Conservation (phyloP, 2,888 invertebrate species). For the Ichneumoninae sp. region DNA sequence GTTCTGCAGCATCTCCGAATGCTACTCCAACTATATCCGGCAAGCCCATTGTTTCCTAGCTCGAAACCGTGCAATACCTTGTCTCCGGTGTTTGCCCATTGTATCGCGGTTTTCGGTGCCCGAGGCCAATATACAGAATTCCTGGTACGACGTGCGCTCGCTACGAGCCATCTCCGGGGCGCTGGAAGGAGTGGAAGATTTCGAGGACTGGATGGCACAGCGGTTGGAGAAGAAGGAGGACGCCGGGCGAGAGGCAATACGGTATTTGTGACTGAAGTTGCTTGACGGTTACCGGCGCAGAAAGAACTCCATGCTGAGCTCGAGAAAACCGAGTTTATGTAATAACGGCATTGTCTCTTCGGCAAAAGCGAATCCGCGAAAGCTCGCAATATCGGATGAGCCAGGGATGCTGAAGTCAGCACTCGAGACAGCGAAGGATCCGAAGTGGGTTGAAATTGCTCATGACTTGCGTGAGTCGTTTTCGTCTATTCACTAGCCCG, state of each 20-base stretch:
- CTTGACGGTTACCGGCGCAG: conserved; percentile 13
- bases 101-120: conserved; percentile 68
- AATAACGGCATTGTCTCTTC: conserved; percentile 69
- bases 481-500: background rate
- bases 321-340: conserved; percentile 38
- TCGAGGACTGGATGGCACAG: conserved; percentile 46
- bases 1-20: conserved; percentile 42
- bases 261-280: conserved; percentile 12
- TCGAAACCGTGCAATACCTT: conserved; percentile 66
- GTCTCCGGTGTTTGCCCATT: conserved; percentile 66
- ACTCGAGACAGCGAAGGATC: background rate
- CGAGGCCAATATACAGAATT: conserved; percentile 71
- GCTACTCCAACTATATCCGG: conserved; percentile 46
- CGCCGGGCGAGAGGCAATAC: conserved; percentile 4
- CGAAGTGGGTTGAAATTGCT: background rate
- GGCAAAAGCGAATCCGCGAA: conserved; percentile 9
- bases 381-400: background rate
- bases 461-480: background rate
- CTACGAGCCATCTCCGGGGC: conserved; percentile 38
- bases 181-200: conserved; percentile 50
- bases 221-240: conserved; percentile 55
- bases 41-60: conserved; percentile 72
- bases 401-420: background rate
- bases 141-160: conserved; percentile 46
- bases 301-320: conserved; percentile 40